phyloP scores from a whole-genome alignment of 2,797 vertebrate genomes.

The Staurois parvus region DNA sequence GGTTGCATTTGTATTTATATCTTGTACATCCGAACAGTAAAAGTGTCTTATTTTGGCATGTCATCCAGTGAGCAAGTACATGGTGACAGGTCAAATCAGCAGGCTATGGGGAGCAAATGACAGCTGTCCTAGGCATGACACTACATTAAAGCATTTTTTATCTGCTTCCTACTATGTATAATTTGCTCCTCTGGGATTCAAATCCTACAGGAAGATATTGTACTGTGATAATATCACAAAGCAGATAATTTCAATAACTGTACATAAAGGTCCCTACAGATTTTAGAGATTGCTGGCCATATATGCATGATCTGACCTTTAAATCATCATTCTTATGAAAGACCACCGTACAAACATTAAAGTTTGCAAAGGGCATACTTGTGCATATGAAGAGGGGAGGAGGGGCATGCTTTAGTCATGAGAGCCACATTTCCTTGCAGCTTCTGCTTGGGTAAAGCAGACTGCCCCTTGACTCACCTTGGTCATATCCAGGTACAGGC shows the following conservation, averaged over 20 bases:
- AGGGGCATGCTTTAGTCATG: too few species aligned
- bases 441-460: too few species aligned
- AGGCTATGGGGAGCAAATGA: conserved; percentile 12
- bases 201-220: neutral
- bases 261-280: neutral
- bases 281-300: too few species aligned
- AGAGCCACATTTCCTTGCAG: too few species aligned
- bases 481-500: too few species aligned
- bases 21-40: conserved; percentile 13
- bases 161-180: conserved; percentile 20
- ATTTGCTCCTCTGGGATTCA: conserved; percentile 32
- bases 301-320: too few species aligned
- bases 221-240: neutral
- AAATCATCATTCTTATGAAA: too few species aligned
- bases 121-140: conserved; percentile 25
- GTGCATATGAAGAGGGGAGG: too few species aligned
- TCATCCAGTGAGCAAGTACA: neutral
- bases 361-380: too few species aligned
- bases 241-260: neutral
- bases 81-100: conserved; percentile 42
- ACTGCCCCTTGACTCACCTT: too few species aligned
- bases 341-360: too few species aligned
- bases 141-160: conserved; percentile 11
- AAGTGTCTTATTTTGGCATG: conserved; percentile 31
- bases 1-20: conserved; percentile 26